These are phyloP conservation scores for Mormoops blainvillei DNA, from an alignment of 2,113 vertebrate genomes.

Conservation along the genomic window DNA sequence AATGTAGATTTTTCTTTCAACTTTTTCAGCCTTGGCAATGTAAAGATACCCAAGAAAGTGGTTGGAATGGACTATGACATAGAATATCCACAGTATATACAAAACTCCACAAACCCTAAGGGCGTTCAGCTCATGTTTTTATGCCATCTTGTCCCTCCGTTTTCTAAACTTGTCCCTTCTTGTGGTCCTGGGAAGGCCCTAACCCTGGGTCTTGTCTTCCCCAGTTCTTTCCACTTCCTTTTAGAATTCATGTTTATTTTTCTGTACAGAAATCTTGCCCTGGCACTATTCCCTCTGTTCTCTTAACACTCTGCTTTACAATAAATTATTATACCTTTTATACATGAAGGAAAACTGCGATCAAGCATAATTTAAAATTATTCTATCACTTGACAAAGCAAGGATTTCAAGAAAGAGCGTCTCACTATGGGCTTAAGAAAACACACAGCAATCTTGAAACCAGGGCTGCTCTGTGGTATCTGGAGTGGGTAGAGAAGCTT, in stretches of 20 bases:
- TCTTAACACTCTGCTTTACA: background rate
- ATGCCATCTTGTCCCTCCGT: background rate
- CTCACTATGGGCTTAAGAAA: background rate
- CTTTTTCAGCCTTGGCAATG: background rate
- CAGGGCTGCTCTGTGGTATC: background rate
- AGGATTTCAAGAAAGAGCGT: background rate
- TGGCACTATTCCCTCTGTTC: background rate
- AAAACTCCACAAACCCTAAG: background rate
- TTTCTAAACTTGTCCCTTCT: background rate
- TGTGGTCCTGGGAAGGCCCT: background rate
- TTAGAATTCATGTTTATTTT: background rate
- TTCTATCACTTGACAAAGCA: background rate
- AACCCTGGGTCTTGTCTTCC: background rate
- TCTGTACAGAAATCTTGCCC: background rate
- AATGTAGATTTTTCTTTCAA: background rate
- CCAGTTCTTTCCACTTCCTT: background rate
- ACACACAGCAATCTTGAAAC: background rate
- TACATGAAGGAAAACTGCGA: background rate
- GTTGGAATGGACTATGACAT: background rate
- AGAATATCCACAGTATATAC: background rate
- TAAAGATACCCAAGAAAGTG: background rate
- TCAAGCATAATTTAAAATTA: background rate
- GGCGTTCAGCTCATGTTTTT: background rate
- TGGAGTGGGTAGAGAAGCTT: background rate
- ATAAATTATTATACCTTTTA: background rate